These are phyloP conservation scores for Thripadectes ignobilis DNA, from an alignment of 2,797 vertebrate species.

Conservation along the genomic window DNA sequence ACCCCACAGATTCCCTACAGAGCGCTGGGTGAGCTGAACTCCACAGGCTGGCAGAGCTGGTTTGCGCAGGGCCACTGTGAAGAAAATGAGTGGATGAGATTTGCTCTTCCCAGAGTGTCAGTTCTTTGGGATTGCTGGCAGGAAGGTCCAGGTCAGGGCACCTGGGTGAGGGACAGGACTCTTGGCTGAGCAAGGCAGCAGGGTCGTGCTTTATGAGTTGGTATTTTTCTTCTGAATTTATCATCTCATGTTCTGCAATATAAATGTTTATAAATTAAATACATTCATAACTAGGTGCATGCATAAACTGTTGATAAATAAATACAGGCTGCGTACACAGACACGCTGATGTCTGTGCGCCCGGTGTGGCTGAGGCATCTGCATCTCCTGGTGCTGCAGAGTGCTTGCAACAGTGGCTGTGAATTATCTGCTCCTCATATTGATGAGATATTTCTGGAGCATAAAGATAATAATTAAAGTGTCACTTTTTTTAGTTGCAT, in stretches of 20 bases:
- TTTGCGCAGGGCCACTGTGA: neutral
- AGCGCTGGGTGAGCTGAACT: neutral
- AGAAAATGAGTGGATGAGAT: neutral
- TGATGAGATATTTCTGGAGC: conserved; percentile 55
- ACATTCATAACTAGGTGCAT: conserved; percentile 5
- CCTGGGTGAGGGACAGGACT: fast-evolving
- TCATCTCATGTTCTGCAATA: neutral
- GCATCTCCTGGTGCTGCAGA: conserved; percentile 1
- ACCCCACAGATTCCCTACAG: neutral
- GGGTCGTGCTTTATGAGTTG: fast-evolving
- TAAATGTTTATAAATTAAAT: conserved; percentile 30
- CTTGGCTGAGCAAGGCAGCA: fast-evolving
- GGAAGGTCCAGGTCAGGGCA: neutral
- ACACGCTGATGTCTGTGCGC: neutral
- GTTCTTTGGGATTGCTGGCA: fast-evolving
- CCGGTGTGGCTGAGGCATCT: neutral
- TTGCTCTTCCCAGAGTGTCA: neutral
- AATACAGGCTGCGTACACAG: neutral
- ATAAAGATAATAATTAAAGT: conserved; percentile 54
- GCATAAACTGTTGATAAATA: conserved; percentile 29
- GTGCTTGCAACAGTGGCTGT: neutral
- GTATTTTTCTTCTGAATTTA: neutral
- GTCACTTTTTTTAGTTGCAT: conserved; percentile 40
- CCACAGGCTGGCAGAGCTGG: neutral
- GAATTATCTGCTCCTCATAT: conserved; percentile 24